Conservation (phyloP, 2,113 vertebrate genomes). For the Platysteira castanea region DNA sequence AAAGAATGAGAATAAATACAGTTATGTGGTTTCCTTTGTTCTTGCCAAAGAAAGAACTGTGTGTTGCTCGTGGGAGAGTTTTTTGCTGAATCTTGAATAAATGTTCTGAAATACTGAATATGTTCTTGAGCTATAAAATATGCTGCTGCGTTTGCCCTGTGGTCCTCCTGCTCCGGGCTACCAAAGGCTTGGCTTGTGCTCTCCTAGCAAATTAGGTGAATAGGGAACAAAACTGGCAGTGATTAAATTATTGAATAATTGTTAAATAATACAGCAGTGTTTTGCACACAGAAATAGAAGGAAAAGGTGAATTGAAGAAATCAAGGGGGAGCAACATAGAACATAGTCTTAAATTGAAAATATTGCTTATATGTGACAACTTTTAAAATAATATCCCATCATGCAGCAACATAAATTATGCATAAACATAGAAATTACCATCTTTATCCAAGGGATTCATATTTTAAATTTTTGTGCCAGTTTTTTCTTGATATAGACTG, state of each 20-base stretch:
- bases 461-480: not conserved
- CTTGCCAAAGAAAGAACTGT: not conserved
- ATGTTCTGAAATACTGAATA: not conserved
- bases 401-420: not conserved
- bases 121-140: not conserved
- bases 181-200: not conserved
- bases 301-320: not conserved
- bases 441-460: not conserved
- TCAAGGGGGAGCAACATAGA: fast-evolving
- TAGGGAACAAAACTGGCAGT: not conserved
- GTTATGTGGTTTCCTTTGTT: not conserved
- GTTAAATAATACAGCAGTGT: not conserved
- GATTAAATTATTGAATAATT: not conserved
- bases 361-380: not conserved
- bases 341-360: not conserved
- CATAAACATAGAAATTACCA: not conserved
- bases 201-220: not conserved
- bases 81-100: slow-evolving; percentile 8
- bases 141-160: not conserved
- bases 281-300: not conserved
- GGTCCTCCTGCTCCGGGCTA: not conserved
- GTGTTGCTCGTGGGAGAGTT: not conserved
- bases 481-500: not conserved
- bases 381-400: not conserved
- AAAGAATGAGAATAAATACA: not conserved